Percentiles rank a stretch among this genome's conserved stretches.
phyloP scores from a whole-genome alignment of 1,140 invertebrate genomes.

The Homalodisca vitripennis region DNA sequence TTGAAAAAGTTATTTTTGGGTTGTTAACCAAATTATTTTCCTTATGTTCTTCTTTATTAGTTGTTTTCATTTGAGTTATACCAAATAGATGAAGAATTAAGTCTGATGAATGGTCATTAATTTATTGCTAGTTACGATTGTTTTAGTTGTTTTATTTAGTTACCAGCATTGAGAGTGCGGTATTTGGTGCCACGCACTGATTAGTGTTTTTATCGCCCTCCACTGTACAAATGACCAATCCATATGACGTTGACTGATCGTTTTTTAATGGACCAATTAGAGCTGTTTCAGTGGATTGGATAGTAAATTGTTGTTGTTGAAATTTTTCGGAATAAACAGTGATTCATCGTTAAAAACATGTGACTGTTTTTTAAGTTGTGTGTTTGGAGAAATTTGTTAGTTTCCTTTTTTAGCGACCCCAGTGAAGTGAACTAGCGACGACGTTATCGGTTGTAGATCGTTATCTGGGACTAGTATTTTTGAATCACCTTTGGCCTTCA shows the following conservation, averaged over 20 bases:
- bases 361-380: slow-evolving; percentile 17
- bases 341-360: slow-evolving; percentile 23
- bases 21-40: not conserved
- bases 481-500: slow-evolving; percentile 21
- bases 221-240: slow-evolving; percentile 22
- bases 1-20: not conserved
- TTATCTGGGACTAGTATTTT: slow-evolving; percentile 3
- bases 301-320: slow-evolving; percentile 26
- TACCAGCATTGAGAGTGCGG: slow-evolving; percentile 25
- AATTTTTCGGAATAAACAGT: slow-evolving; percentile 12
- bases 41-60: slow-evolving; percentile 20
- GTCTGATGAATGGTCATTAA: slow-evolving; percentile 23
- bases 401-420: slow-evolving; percentile 7
- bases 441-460: not conserved
- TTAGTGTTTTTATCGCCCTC: slow-evolving; percentile 16
- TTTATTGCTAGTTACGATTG: slow-evolving; percentile 22
- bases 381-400: slow-evolving; percentile 14
- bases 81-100: slow-evolving; percentile 22
- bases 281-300: slow-evolving; percentile 18
- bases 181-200: not conserved
- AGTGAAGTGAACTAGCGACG: not conserved
- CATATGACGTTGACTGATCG: slow-evolving; percentile 14
- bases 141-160: slow-evolving; percentile 26
- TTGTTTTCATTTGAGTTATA: slow-evolving; percentile 16
- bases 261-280: slow-evolving; percentile 28